Evolutionary conservation across 64 coral and sea anemone species (phyloP).

Genomic region (Cladopsammia gracilis): DNA sequence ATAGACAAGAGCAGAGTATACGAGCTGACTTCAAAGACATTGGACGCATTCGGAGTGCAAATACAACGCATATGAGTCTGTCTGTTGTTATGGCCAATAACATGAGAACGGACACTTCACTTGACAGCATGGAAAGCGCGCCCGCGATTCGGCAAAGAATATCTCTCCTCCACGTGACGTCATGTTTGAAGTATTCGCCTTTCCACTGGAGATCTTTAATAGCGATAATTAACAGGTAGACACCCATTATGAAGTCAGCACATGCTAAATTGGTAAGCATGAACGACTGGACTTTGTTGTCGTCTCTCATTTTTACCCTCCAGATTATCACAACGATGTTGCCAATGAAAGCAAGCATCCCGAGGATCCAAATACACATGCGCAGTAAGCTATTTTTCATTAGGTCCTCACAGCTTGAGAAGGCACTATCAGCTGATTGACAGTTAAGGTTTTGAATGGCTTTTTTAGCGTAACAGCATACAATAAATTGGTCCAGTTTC

Average conservation of each 20-base stretch:
- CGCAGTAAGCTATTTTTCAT: constrained; percentile 55
- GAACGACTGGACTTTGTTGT: constrained; percentile 42
- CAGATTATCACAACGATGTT: constrained; percentile 33
- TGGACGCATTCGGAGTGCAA: neutral
- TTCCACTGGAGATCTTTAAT: constrained; percentile 44
- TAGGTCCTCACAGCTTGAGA: constrained; percentile 63
- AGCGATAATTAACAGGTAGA: constrained; percentile 48
- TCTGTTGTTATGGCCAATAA: constrained; percentile 5
- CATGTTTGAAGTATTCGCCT: constrained; percentile 65
- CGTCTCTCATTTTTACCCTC: constrained; percentile 36
- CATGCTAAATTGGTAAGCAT: constrained; percentile 53
- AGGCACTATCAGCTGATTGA: constrained; percentile 32
- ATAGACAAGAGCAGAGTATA: neutral
- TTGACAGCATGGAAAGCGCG: constrained; percentile 35
- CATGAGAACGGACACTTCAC: constrained; percentile 21
- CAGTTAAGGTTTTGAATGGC: constrained; percentile 34
- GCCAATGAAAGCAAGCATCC: constrained; percentile 39
- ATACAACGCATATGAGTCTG: constrained; percentile 18
- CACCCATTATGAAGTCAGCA: constrained; percentile 59
- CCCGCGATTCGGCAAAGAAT: constrained; percentile 33
- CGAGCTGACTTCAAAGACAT: neutral
- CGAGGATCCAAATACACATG: constrained; percentile 62
- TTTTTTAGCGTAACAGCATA: constrained; percentile 57
- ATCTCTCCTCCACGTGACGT: constrained; percentile 42
- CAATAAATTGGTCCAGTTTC: constrained; percentile 56